Percentiles rank a stretch among this genome's conserved stretches.
Conservation (phyloP, 2,113 vertebrate species). For the Rutilus rutilus region DNA sequence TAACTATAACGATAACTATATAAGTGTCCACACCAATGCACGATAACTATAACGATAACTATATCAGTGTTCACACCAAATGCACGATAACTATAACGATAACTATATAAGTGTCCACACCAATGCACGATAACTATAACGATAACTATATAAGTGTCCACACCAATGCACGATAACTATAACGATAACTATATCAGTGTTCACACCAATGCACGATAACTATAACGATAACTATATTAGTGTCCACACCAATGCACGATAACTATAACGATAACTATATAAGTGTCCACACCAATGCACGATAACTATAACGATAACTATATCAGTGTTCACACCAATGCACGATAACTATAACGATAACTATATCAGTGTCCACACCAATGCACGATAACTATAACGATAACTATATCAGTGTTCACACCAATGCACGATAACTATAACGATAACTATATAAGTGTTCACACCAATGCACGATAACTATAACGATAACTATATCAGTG, state of each 20-base stretch:
- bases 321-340: background rate
- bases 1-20: too few relatives aligned
- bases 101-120: background rate
- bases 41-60: background rate
- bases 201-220: background rate
- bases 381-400: background rate
- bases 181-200: background rate
- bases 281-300: too few relatives aligned
- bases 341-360: too few relatives aligned
- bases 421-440: background rate
- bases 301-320: background rate
- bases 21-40: too few relatives aligned
- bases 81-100: too few relatives aligned
- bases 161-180: background rate
- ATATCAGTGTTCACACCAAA: background rate
- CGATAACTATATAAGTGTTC: background rate
- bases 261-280: too few relatives aligned
- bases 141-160: too few relatives aligned
- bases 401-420: background rate
- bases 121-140: background rate
- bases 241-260: background rate
- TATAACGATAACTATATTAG: background rate
- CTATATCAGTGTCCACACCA: background rate
- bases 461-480: background rate
- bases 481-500: too few relatives aligned